These are phyloP conservation scores for Otocyon megalotis DNA, from an alignment of 2,113 vertebrate species.

Conservation along the genomic window DNA sequence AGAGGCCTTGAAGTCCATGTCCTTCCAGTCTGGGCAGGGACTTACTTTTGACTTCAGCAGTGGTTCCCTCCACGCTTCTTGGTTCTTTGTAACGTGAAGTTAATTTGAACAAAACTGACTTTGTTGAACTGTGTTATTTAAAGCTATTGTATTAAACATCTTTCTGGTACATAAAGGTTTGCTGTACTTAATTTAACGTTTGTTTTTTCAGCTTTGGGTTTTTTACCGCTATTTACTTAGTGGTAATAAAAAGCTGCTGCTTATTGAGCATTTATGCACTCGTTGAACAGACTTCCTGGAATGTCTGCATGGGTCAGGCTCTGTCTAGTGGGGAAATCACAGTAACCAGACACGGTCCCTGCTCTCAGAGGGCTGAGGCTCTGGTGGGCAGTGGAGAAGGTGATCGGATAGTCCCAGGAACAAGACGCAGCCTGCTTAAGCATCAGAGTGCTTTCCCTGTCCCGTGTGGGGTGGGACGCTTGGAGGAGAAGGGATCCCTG, in stretches of 20 bases:
- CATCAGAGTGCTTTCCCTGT: background rate
- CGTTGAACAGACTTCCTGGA: background rate
- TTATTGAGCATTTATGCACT: background rate
- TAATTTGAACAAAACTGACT: conserved; percentile 60
- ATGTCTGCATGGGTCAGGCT: background rate
- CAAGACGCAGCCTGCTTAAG: accelerated
- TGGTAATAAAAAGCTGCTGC: background rate
- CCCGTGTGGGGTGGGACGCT: background rate
- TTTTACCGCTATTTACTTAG: too few relatives aligned
- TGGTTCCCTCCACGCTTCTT: background rate
- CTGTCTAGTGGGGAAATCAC: background rate
- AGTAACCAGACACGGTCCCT: background rate
- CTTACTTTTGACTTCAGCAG: background rate
- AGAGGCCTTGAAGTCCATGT: background rate
- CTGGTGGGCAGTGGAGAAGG: background rate
- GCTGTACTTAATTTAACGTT: background rate
- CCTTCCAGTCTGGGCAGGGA: background rate
- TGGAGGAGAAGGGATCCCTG: background rate
- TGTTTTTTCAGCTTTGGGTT: background rate
- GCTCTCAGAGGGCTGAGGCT: background rate
- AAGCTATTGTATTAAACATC: conserved; percentile 70
- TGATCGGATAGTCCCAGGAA: background rate
- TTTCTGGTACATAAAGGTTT: conserved; percentile 29
- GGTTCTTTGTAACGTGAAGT: conserved; percentile 65
- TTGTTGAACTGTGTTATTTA: conserved; percentile 62